Base-by-base conservation (phyloP, 2,888 invertebrate genomes). In the Anticlea derivata region DNA sequence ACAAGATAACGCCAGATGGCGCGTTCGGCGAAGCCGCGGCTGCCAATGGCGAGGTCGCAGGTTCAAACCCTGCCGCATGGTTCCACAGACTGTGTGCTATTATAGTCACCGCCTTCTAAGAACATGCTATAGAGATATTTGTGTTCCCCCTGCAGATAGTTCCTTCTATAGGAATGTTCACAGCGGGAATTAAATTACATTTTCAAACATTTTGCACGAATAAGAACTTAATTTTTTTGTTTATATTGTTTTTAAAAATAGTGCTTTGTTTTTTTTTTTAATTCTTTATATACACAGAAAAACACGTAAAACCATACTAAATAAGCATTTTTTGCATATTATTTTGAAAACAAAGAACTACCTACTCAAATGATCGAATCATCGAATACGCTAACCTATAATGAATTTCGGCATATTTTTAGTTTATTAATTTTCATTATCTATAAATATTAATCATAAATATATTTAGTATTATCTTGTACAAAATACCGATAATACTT, bases 61-160 rank as follows among this genome's bases (percentile, higher is more conserved):
- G 61, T 58, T 64, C 64, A 39, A 54, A 43, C 26, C 64, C 43
- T 34, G 43, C 30, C 30, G 65, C 65, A 65, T 65, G 65, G 62
- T 60, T 65, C 65, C 65, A 65, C 65, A 63, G 65, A 38, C 56
- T 33, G 53, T 51, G 59, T 37, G 54, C 61, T 60, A 30, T 23
- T 39, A 61, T 65, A 65, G 62, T 48, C 55, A 57, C 59, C 44
- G 60, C 46, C 65, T 65, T 65, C 65, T 65, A 65, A 65, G 65
- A 63, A 57, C 65, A 65, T 65, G 65, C 65, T 12, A 65, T 17
- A 65, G 37, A 31, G 34, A 49, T 20, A 55, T 55, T 60, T 41
- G 29, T 34, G 22, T 55, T 52, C 52, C 50, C 57, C 38, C 35
- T 33, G 12, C 5, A 45, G 60, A 47, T 45, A 8, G 27, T 58